Conservation (phyloP, 2,888 invertebrate genomes). For the Bugula neritina region DNA sequence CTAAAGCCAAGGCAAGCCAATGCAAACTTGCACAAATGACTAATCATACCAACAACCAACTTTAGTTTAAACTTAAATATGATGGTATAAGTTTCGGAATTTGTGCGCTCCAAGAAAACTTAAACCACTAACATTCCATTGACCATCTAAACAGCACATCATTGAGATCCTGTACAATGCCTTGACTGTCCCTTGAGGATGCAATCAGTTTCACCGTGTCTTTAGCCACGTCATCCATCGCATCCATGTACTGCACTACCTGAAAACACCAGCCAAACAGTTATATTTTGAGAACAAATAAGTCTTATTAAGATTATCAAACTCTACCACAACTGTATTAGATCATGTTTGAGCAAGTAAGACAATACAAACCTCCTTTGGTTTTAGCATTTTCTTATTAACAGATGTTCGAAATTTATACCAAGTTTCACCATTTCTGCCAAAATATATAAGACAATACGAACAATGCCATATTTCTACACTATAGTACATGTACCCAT, state of each 20-base stretch:
- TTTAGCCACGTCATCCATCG: slow-evolving; percentile 45
- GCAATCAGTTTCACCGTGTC: slow-evolving; percentile 43
- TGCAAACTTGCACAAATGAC: no score
- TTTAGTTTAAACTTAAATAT: no score
- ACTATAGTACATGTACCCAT: no score
- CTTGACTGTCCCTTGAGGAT: slow-evolving; percentile 30
- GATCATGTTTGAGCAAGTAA: no score
- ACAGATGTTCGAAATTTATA: slow-evolving; percentile 44
- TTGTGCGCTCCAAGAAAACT: no score
- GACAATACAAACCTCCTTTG: slow-evolving; percentile 38
- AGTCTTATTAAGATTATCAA: no score
- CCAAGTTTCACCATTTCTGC: slow-evolving; percentile 52
- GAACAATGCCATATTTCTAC: no score
- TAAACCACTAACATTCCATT: slow-evolving; percentile 52
- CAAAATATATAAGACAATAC: slow-evolving; percentile 23
- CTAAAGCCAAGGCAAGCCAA: no score
- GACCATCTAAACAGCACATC: slow-evolving; percentile 52
- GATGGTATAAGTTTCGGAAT: no score
- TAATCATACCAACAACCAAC: no score
- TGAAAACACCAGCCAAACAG: background rate
- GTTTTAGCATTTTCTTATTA: slow-evolving; percentile 47
- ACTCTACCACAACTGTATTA: no score
- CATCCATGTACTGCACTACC: slow-evolving; percentile 36
- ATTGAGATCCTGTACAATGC: slow-evolving; percentile 41
- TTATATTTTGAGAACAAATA: no score